These are phyloP conservation scores for Stratiomys singularior DNA, from an alignment of 2,888 invertebrate species.

Conservation along the genomic window DNA sequence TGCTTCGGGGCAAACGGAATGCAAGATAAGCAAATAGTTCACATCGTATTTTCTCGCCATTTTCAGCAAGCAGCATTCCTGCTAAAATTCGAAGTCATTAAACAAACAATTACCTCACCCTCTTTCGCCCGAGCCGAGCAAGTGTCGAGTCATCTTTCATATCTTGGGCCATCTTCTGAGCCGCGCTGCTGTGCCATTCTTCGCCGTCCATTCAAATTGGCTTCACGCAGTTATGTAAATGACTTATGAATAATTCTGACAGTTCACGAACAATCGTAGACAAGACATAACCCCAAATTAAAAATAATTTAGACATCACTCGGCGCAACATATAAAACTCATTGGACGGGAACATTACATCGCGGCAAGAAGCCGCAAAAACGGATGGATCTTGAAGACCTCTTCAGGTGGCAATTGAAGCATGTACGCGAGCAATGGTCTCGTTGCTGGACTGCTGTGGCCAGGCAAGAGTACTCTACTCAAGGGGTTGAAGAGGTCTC, in stretches of 20 bases:
- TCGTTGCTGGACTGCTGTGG: neutral
- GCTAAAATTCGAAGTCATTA: conserved; percentile 47
- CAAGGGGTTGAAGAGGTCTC: conserved; percentile 26
- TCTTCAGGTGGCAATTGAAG: conserved; percentile 43
- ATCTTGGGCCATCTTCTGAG: conserved; percentile 30
- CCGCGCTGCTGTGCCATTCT: conserved; percentile 37
- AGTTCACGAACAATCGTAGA: conserved; percentile 50
- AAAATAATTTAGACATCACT: conserved; percentile 52
- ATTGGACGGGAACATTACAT: conserved; percentile 37
- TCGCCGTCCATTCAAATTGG: conserved; percentile 46
- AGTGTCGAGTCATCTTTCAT: conserved; percentile 47
- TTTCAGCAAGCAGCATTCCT: conserved; percentile 40
- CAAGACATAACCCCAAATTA: conserved; percentile 51
- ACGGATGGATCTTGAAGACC: conserved; percentile 22
- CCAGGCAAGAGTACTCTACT: conserved; percentile 13
- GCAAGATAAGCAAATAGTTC: conserved; percentile 27
- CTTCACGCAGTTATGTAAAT: conserved; percentile 50
- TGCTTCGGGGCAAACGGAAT: neutral
- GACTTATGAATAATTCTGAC: conserved; percentile 52
- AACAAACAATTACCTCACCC: conserved; percentile 49
- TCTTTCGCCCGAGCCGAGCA: conserved; percentile 21
- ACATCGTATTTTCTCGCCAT: conserved; percentile 35
- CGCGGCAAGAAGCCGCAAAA: conserved; percentile 13
- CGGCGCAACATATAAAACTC: conserved; percentile 40
- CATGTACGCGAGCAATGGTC: conserved; percentile 10